Evolutionary conservation across 2,797 vertebrate genomes (phyloP).

Genomic region (Sebastes itinus): DNA sequence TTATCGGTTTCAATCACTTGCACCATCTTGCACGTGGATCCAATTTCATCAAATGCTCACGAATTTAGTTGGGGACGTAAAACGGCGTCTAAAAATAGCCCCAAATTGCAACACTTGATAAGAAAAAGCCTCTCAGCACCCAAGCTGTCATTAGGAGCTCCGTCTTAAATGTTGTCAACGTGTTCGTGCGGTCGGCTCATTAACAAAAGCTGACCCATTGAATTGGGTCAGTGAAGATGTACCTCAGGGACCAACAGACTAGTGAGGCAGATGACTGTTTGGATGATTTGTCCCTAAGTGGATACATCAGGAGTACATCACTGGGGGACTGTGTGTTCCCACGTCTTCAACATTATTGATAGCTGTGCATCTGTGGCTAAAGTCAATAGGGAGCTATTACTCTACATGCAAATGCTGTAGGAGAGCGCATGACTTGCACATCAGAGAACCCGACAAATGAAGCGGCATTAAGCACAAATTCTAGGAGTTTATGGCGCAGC

Average conservation of each 20-base stretch:
- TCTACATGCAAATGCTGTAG: slow-evolving; percentile 55
- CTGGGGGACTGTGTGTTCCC: slow-evolving; percentile 46
- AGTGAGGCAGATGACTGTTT: slow-evolving; percentile 74
- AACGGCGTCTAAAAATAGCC: slow-evolving; percentile 36
- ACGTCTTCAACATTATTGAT: slow-evolving; percentile 64
- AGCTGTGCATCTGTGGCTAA: slow-evolving; percentile 40
- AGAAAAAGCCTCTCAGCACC: slow-evolving; percentile 34
- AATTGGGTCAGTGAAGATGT: slow-evolving; percentile 65
- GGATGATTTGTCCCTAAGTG: slow-evolving; percentile 77
- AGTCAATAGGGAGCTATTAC: slow-evolving; percentile 57
- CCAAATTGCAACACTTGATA: slow-evolving; percentile 22
- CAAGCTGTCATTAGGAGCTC: slow-evolving; percentile 19
- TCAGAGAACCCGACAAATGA: slow-evolving; percentile 28
- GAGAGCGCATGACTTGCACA: background rate
- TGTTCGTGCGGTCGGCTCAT: slow-evolving; percentile 69
- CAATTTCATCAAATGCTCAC: slow-evolving; percentile 31
- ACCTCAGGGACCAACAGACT: slow-evolving; percentile 65
- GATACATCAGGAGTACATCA: slow-evolving; percentile 71
- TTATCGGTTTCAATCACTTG: slow-evolving; percentile 37
- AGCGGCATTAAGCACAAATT: slow-evolving; percentile 36
- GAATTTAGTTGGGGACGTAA: slow-evolving; percentile 16
- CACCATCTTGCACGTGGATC: slow-evolving; percentile 30
- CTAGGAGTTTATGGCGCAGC: slow-evolving; percentile 44
- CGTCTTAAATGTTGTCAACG: slow-evolving; percentile 42
- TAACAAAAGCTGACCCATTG: slow-evolving; percentile 73